Base-by-base conservation (phyloP, 2,113 vertebrate genomes). In the Hemibagrus wyckioides region DNA sequence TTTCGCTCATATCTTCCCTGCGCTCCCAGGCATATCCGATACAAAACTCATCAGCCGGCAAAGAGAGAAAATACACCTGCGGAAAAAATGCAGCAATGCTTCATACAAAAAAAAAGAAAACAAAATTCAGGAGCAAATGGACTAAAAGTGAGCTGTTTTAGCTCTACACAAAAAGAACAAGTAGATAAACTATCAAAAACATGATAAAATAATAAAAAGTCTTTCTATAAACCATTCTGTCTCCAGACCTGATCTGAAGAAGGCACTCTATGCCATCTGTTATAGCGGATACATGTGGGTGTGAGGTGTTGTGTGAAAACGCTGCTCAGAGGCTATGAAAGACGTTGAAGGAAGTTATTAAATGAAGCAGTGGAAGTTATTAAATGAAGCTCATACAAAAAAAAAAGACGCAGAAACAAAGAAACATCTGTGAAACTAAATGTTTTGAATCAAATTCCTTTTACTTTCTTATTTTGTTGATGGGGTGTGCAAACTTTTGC, bases 41-140 rank as follows among this genome's bases (percentile, higher is more conserved):
- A 63, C 7, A 50, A 83, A 65, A 67, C 65, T 1, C 1, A 15
- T 19, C 23, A 9, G 54, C 33, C 33, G 10, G 33, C 56, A 63
- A 61, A 48, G 8, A 59, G 21, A 81, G 75, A 19, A 56, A 48
- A 83, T n/a, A 65, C 57, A 50, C 57, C 59, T 83, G 81, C 81
- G 9, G 19, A 44, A 77, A 56, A 54, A 56, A 21, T 71, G 39
- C 1, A 39, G 67, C 33, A 39, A 23, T 41, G 19, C 10, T 71
- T 71, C 19, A 19, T 14, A 54, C n/a, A 19, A 52, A 54, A 14
- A 79, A 11, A 8, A 30, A 11, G 41, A 1, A 11, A 28, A 14
- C 4, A 23, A n/a, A n/a, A n/a, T n/a, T n/a, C n/a, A 30, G 17
- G 2, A 21, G 39, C 33, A 73, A 10, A 44, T 44, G 71, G 6